phyloP scores from a whole-genome alignment of 2,888 invertebrate genomes.

The Epirrita christyi region DNA sequence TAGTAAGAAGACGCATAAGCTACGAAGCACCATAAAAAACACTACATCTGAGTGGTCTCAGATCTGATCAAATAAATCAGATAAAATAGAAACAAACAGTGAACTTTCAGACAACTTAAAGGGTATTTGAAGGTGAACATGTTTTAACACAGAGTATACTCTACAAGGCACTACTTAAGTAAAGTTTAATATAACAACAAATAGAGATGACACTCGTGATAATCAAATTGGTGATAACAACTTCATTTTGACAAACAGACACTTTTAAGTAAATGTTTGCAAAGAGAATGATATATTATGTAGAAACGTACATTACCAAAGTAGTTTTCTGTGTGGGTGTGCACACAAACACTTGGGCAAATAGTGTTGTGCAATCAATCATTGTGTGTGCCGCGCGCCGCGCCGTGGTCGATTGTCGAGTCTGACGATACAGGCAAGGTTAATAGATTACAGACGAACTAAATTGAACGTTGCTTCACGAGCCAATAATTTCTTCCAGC shows the following conservation, averaged over 20 bases:
- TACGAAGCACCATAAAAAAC: background rate
- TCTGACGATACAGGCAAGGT: slow-evolving; percentile 57
- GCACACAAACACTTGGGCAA: slow-evolving; percentile 54
- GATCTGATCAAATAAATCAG: slow-evolving; percentile 7
- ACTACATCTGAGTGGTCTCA: background rate
- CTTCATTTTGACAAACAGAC: slow-evolving; percentile 19
- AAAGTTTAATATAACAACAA: slow-evolving; percentile 15
- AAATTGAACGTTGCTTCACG: slow-evolving; percentile 49
- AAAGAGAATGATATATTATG: slow-evolving; percentile 12
- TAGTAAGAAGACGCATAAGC: background rate
- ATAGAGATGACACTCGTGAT: slow-evolving; percentile 31
- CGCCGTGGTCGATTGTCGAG: slow-evolving; percentile 47
- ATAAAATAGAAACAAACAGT: background rate
- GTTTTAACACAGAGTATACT: background rate
- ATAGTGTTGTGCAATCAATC: slow-evolving; percentile 64
- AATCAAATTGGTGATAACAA: slow-evolving; percentile 9
- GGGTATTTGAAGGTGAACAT: slow-evolving; percentile 62
- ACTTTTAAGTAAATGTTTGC: slow-evolving; percentile 23
- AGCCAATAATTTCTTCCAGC: slow-evolving; percentile 39
- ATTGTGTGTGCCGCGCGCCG: slow-evolving; percentile 37
- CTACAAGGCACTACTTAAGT: background rate
- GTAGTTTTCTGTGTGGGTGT: slow-evolving; percentile 8
- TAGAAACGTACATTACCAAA: slow-evolving; percentile 13
- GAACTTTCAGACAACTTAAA: slow-evolving; percentile 39
- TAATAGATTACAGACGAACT: slow-evolving; percentile 58